Base-by-base conservation (phyloP, 2,888 invertebrate species). In the Melolontha melolontha region DNA sequence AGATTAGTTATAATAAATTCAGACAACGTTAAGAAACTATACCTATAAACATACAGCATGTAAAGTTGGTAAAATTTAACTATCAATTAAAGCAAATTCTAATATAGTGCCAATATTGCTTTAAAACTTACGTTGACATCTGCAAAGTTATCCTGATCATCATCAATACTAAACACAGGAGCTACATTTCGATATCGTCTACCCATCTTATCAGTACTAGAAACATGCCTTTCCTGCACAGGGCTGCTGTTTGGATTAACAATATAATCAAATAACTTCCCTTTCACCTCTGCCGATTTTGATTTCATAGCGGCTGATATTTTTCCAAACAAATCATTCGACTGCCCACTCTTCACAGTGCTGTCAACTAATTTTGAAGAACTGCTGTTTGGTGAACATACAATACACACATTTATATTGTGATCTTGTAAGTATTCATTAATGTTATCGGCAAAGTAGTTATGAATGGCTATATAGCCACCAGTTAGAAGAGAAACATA, bases 151-250 rank as follows among this genome's bases (percentile, higher is more conserved):
- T 90, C 90, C 72, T 90, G 88, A 80, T 96, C 96, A 79, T 96
- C 97, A 77, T 95, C 96, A 79, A 97, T 96, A 81, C 95, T 95
- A 81, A 98, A 98, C 7, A 97, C 95, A 6, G 96, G 95, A 0
- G 94, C 93, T 66, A 94, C 92, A 84, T 95, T 95, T 75, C 96
- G 88, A 81, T 96, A 96, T 49, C 94, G 88, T 82, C 92, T 95
- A n/a, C 94, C 93, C 64, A 92, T 90, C 80, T 91, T 90, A 78
- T 96, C 95, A 67, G 86, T 88, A 73, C 92, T 92, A 64, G 93
- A 95, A 2, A 97, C 96, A 80, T 95, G 95, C 78, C 92, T 88
- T 78, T 93, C 93, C 42, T 87, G 87, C 71, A 86, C 86, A 39
- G 85, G 83, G 44, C 82, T 84, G 73, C 80, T 84, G 62, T 89